Conservation (phyloP, 1,140 invertebrate species). For the Pantala flavescens region DNA sequence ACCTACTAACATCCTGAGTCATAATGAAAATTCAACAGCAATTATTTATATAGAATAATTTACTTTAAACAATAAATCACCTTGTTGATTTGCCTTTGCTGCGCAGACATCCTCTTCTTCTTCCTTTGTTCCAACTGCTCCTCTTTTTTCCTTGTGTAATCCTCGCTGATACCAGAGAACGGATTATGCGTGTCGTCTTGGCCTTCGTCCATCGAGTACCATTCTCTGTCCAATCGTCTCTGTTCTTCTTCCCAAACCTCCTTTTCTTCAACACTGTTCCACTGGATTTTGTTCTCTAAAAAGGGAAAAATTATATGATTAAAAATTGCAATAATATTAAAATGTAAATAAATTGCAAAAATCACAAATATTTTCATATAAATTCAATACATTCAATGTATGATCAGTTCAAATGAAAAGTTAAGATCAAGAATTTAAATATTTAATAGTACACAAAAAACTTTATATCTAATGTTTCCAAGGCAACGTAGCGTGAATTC, state of each 20-base stretch:
- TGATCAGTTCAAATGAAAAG: too few relatives aligned
- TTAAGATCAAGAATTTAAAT: too few relatives aligned
- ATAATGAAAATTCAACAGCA: slow-evolving; percentile 5
- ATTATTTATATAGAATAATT: not conserved
- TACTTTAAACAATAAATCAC: slow-evolving; percentile 25
- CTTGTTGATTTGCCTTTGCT: slow-evolving; percentile 89
- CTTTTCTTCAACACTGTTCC: slow-evolving; percentile 54
- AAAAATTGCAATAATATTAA: not conserved
- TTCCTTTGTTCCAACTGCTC: slow-evolving; percentile 81
- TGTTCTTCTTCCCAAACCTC: slow-evolving; percentile 89
- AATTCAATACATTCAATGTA: too few relatives aligned
- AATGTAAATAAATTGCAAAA: not conserved
- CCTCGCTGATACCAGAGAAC: slow-evolving; percentile 78
- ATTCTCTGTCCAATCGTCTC: slow-evolving; percentile 84
- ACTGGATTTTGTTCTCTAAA: slow-evolving; percentile 22
- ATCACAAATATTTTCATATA: not conserved
- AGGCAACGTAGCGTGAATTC: too few relatives aligned
- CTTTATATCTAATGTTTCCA: too few relatives aligned
- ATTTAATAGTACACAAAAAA: too few relatives aligned
- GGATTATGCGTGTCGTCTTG: slow-evolving; percentile 83
- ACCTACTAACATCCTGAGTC: too few relatives aligned
- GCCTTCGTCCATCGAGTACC: slow-evolving; percentile 92
- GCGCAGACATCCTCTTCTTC: slow-evolving; percentile 84
- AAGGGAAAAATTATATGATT: not conserved
- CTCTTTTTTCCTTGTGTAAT: slow-evolving; percentile 85